Evolutionary conservation across 2,797 vertebrate genomes (phyloP).

Genomic region (Denticeps clupeoides): DNA sequence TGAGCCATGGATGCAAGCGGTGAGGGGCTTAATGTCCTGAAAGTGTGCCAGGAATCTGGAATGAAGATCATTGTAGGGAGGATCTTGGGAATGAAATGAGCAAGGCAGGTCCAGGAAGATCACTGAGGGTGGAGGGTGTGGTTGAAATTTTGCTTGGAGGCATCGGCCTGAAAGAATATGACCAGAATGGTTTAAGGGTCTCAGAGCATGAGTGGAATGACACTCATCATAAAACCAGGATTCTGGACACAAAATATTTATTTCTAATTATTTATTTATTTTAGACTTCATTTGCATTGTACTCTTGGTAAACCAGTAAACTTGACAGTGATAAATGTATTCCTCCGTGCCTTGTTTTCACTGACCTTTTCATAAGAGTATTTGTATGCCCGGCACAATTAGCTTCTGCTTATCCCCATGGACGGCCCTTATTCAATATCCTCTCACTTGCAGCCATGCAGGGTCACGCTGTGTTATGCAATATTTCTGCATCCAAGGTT

Average conservation of each 20-base stretch:
- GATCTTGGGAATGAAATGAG: slow-evolving; percentile 31
- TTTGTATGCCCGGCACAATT: slow-evolving; percentile 3
- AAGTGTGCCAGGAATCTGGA: slow-evolving; percentile 37
- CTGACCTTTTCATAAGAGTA: slow-evolving; percentile 10
- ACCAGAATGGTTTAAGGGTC: slow-evolving; percentile 1
- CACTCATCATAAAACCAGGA: too few relatives aligned
- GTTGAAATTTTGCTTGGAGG: too few relatives aligned
- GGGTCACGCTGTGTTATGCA: too few relatives aligned
- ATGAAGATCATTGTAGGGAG: slow-evolving; percentile 33
- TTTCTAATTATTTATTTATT: too few relatives aligned
- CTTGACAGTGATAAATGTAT: slow-evolving; percentile 2
- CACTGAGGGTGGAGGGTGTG: slow-evolving; percentile 17
- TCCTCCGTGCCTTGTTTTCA: neutral
- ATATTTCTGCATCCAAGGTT: too few relatives aligned
- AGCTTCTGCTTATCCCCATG: slow-evolving; percentile 6
- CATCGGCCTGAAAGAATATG: too few relatives aligned
- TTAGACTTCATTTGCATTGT: too few relatives aligned
- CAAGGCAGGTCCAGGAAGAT: slow-evolving; percentile 24
- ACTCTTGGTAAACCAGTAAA: too few relatives aligned
- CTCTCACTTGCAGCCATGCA: neutral
- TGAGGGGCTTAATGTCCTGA: slow-evolving; percentile 29
- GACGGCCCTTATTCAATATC: neutral
- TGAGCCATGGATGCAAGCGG: slow-evolving; percentile 27
- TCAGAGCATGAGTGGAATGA: too few relatives aligned
- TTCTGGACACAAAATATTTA: too few relatives aligned